These are phyloP conservation scores for Hirundo rustica DNA, from an alignment of 2,797 vertebrate species.

Conservation along the genomic window DNA sequence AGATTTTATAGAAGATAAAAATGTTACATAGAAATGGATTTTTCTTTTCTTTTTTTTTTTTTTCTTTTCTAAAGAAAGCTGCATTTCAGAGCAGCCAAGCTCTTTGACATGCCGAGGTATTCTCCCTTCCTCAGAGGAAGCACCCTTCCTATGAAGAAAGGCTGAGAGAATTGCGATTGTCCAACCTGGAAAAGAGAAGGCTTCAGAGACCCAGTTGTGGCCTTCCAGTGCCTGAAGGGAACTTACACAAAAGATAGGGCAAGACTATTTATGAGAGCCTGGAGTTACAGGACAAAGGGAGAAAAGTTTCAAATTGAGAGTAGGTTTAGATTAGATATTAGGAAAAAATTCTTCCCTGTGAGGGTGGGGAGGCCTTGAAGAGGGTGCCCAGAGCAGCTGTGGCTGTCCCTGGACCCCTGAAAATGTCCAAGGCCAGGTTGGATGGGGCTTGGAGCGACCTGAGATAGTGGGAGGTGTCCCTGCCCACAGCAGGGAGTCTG, in stretches of 20 bases:
- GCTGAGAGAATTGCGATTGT: not conserved
- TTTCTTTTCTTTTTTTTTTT: not conserved
- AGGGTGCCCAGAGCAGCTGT: not conserved
- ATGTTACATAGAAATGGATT: not conserved
- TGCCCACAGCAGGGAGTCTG: not conserved
- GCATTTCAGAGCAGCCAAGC: not conserved
- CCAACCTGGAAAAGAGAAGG: not conserved
- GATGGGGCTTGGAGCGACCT: not conserved
- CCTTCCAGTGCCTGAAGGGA: not conserved
- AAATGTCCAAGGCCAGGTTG: not conserved
- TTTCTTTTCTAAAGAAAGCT: not conserved
- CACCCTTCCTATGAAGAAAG: not conserved
- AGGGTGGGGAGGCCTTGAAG: not conserved
- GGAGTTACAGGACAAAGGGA: not conserved
- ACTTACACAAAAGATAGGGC: not conserved
- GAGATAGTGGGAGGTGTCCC: not conserved
- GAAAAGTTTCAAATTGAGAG: not conserved
- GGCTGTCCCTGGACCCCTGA: not conserved
- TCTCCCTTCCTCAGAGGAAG: not conserved
- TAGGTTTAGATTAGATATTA: not conserved
- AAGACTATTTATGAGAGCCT: not conserved
- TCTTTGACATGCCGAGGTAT: not conserved
- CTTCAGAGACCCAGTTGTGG: not conserved
- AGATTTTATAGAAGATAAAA: not conserved
- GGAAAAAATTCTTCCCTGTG: not conserved